Conservation (phyloP, 2,113 vertebrate genomes). For the Lucifuga dentata region DNA sequence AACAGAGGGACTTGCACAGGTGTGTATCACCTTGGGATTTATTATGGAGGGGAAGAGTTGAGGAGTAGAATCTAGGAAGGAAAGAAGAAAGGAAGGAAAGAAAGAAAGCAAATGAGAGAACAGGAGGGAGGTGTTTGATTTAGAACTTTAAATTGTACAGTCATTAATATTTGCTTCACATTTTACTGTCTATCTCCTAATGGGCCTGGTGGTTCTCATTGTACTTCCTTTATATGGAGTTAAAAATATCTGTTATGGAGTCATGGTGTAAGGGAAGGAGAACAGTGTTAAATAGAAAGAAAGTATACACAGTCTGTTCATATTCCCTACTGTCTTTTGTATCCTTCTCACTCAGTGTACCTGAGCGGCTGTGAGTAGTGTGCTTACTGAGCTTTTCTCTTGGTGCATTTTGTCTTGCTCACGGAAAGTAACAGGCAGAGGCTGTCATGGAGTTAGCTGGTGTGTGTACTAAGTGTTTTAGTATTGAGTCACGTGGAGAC, state of each 20-base stretch:
- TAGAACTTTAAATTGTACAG: not conserved
- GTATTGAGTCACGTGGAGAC: no score
- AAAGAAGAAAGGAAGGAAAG: not conserved
- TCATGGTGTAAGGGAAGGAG: not conserved
- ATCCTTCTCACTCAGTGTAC: not conserved
- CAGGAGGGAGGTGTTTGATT: not conserved
- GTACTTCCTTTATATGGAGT: not conserved
- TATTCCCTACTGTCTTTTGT: conserved; percentile 6
- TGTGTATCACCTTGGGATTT: conserved; percentile 35
- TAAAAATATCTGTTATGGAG: not conserved
- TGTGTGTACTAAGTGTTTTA: conserved; percentile 6
- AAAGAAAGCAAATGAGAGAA: not conserved
- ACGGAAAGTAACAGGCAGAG: not conserved
- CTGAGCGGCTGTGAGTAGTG: not conserved
- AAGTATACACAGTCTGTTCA: conserved; percentile 40
- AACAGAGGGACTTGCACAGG: conserved; percentile 47
- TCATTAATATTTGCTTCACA: not conserved
- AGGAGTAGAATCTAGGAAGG: not conserved
- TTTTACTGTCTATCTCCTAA: not conserved
- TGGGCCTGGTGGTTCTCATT: not conserved
- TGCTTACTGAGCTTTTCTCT: conserved; percentile 12
- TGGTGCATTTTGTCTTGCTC: conserved; percentile 3
- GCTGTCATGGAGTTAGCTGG: conserved; percentile 1
- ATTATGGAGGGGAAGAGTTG: conserved; percentile 17
- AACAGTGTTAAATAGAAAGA: conserved; percentile 1